Evolutionary conservation across 1,140 invertebrate genomes (phyloP).

Genomic region (Drosophila busckii): DNA sequence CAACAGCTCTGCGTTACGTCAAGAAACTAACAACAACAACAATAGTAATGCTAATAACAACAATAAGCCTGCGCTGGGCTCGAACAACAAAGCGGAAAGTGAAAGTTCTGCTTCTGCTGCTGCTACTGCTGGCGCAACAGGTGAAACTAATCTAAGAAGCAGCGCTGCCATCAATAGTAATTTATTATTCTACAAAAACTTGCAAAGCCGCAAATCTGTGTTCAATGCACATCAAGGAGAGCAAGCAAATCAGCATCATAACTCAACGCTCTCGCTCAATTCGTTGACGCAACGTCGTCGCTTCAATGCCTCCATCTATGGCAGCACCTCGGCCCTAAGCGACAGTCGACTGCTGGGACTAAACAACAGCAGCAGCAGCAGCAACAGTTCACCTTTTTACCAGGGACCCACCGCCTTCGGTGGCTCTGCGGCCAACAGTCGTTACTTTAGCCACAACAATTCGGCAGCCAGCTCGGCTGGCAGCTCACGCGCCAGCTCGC

Average conservation of each 20-base stretch:
- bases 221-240: constrained; percentile 35
- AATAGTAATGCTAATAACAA: constrained; percentile 27
- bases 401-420: constrained; percentile 89
- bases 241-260: constrained; percentile 38
- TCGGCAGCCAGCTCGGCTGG: constrained; percentile 33
- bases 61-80: constrained; percentile 16
- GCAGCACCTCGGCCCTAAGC: constrained; percentile 72
- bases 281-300: constrained; percentile 55
- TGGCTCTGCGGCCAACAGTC: constrained; percentile 84
- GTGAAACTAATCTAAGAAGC: no score
- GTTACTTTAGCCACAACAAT: constrained; percentile 68
- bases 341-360: constrained; percentile 70
- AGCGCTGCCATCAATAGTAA: constrained; percentile 40
- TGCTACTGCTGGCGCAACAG: no score
- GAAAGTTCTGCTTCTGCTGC: no score
- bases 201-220: constrained; percentile 69
- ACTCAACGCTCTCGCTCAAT: constrained; percentile 68
- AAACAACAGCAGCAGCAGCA: constrained; percentile 39
- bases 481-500: constrained; percentile 36
- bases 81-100: no score
- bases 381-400: constrained; percentile 86
- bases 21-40: constrained; percentile 24
- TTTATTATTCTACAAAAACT: constrained; percentile 62
- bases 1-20: constrained; percentile 4
- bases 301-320: constrained; percentile 76